Evolutionary conservation across 2,113 vertebrate species (phyloP).

Genomic region (Rafetus swinhoei): DNA sequence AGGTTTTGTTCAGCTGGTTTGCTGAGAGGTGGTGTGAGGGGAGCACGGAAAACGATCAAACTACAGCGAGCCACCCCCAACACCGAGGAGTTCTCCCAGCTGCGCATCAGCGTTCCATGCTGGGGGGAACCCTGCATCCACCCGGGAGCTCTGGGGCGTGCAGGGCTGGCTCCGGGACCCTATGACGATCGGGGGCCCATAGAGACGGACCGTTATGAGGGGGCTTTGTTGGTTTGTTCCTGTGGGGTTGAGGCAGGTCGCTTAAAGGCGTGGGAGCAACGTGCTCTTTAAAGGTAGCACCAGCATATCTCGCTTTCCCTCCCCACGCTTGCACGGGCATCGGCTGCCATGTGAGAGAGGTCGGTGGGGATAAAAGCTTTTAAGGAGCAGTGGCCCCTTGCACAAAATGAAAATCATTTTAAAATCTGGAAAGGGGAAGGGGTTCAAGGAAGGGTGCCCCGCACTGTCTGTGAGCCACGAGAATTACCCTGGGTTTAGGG

Average conservation of each 20-base stretch:
- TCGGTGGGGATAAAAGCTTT: fast-evolving
- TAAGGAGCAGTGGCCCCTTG: background rate
- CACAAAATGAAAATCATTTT: background rate
- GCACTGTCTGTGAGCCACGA: fast-evolving
- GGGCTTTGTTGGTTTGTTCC: background rate
- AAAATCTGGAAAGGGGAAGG: background rate
- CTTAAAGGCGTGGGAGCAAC: background rate
- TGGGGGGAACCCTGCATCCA: background rate
- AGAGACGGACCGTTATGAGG: background rate
- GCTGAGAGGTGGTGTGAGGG: background rate
- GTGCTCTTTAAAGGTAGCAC: background rate
- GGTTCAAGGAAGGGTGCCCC: background rate
- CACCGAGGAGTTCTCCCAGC: background rate
- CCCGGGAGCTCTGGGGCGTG: background rate
- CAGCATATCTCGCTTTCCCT: background rate
- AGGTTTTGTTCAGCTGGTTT: background rate
- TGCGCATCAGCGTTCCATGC: background rate
- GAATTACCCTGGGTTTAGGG: background rate
- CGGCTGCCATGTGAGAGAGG: too few relatives aligned
- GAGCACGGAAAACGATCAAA: background rate
- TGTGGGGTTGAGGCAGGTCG: background rate
- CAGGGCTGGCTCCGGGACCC: background rate
- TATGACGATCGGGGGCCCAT: background rate
- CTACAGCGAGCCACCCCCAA: background rate
- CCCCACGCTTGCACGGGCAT: too few relatives aligned